A percentile compares a stretch with the other conserved stretches of the same genome.
phyloP scores from a whole-genome alignment of 2,113 vertebrate species.

The Caracal caracal region DNA sequence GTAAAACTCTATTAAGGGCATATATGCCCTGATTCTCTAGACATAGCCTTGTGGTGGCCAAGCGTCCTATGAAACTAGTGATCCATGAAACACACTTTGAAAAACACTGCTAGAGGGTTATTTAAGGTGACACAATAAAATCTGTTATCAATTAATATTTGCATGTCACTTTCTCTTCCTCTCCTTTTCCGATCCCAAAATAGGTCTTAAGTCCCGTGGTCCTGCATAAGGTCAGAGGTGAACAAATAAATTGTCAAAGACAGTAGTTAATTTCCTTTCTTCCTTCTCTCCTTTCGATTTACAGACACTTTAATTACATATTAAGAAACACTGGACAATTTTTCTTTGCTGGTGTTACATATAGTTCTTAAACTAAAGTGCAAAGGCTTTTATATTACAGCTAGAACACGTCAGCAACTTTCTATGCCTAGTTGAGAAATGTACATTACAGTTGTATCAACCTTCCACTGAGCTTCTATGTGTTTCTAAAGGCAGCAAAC shows the following conservation, averaged over 20 bases:
- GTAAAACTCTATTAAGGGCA: background rate
- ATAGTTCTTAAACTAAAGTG: background rate
- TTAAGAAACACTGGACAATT: background rate
- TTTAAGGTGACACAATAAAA: constrained; percentile 28
- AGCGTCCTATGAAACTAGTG: background rate
- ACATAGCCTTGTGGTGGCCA: background rate
- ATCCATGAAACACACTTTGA: constrained; percentile 12
- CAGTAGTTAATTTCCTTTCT: background rate
- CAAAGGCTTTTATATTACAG: background rate
- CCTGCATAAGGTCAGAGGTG: background rate
- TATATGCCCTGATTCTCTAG: background rate
- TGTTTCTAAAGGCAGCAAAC: constrained; percentile 24
- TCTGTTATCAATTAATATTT: constrained; percentile 23
- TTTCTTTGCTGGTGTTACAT: background rate
- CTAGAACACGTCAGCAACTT: background rate
- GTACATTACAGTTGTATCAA: background rate
- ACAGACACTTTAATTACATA: background rate
- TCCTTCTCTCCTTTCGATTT: background rate
- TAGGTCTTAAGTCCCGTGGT: background rate
- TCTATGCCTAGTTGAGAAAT: background rate
- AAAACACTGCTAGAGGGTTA: background rate
- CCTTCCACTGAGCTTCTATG: background rate
- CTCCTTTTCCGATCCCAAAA: background rate
- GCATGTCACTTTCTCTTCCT: background rate
- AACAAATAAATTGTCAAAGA: constrained; percentile 17